Evolutionary conservation across 2,113 vertebrate species (phyloP), one percentile per base, ranked within the genome.

Genomic region (Lagenorhynchus albirostris): DNA sequence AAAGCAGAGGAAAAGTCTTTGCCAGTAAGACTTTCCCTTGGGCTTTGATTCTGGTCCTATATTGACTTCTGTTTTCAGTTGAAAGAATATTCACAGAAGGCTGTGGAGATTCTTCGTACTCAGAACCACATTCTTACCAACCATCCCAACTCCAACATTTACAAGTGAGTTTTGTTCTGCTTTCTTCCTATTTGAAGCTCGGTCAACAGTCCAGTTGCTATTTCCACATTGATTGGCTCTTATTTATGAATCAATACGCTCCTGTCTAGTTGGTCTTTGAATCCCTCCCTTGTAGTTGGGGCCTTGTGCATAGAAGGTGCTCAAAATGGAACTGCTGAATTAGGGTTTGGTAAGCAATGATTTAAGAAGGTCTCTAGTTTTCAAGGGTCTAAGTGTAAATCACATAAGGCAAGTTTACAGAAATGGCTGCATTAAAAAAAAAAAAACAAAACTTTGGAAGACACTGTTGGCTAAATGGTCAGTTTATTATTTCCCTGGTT

Each of bases 131-230:
- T 99, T 95, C 99, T 99, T 92, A 99, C 99, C 96, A 99, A 99
- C 98, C 99, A 99, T 92, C 99, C 99, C 2, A 99, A 99, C 99
- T 99, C 99, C 74, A 99, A 99, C 98, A 99, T 99, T 96, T 99
- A 99, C 98, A 99, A 99, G 99, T 99, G 99, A 98, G 99, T 8
- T 98, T n/a, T 41, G 20, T 94, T 58, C 33, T 94, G 50, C 65
- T 86, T 87, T 33, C 90, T 81, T 70, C 88, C n/a, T 0, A 1
- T 81, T 10, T 5, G 25, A 63, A 87, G 87, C 77, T 92, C 31
- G 58, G 17, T 77, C 50, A 36, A 1, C 25, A 47, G 58, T 60
- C 67, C 20, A 44, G 21, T 44, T 33, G n/a, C 62, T 73, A 0
- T 85, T 73, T 85, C 60, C 31, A 33, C 3, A 0, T n/a, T 74